Evolutionary conservation across 2,797 vertebrate genomes (phyloP), one percentile per base, ranked within the genome.

Genomic region (Trichosurus vulpecula): DNA sequence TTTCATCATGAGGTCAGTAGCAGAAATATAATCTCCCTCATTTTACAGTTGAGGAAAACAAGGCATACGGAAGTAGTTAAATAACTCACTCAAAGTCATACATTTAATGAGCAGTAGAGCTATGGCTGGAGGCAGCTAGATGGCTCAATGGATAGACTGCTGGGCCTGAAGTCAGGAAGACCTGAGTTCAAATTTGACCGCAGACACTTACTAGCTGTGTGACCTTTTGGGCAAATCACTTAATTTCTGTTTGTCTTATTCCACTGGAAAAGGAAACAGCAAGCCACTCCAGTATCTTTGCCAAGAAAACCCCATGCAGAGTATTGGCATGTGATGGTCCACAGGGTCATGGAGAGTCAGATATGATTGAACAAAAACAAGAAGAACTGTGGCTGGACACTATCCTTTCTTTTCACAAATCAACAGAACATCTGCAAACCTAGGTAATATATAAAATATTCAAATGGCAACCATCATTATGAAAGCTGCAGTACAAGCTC

Each of bases 81-180:
- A 90, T 91, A 94, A 74, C 5, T 52, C 54, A 81, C 25, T 93
- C 30, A 61, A 90, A 90, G 27, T 56, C 54, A 90, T 31, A 30
- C 31, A 25, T 51, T 58, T 41, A 51, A 54, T n/a, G 30, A 11
- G 31, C 11, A 53, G 9, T 5, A 41, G 27, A 92, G 74, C 11
- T 54, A 41, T 81, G 54, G 92, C 1, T 81, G 19, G 61, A 66
- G 57, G 6, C 29, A 58, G 30, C 57, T 16, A 55, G 52, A 4
- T 0, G 9, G 0, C 30, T 6, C 0, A 8, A 2, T 0, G 0
- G 22, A 2, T 6, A 13, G 14, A 55, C 9, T 6, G 1, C 30
- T 57, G 90, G 47, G 47, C 92, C 57, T 51, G 57, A 93, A 52
- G 41, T 31, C 6, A 58, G 57, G 30, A 66, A 96, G 92, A 93